phyloP scores from a whole-genome alignment of 2,797 vertebrate genomes.

The Coccyzus lansbergi region DNA sequence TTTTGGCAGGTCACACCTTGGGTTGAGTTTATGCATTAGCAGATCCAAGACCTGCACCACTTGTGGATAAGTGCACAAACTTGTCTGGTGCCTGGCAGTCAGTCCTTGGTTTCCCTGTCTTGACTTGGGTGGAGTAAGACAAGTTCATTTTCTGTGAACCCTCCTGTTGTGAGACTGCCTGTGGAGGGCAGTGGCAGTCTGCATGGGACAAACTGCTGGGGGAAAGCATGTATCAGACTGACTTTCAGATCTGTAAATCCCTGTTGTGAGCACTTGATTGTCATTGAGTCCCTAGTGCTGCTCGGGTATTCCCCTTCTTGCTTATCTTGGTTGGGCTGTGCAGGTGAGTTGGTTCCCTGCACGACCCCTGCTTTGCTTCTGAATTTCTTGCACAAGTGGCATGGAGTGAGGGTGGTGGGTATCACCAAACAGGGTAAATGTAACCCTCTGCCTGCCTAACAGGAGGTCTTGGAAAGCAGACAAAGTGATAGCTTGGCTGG shows the following conservation, averaged over 20 bases:
- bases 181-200: background rate
- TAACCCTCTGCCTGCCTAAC: background rate
- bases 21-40: background rate
- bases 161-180: background rate
- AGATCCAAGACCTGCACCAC: background rate
- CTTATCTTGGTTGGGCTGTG: background rate
- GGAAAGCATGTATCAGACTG: background rate
- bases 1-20: background rate
- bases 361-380: background rate
- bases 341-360: background rate
- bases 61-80: background rate
- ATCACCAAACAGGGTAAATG: background rate
- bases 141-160: background rate
- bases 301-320: background rate
- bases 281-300: background rate
- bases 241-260: background rate
- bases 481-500: background rate
- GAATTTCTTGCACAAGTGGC: background rate
- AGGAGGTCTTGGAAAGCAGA: background rate
- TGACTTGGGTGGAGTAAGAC: background rate
- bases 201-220: background rate
- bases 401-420: background rate
- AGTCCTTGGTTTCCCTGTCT: background rate
- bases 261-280: background rate
- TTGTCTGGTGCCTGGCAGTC: background rate